Conservation (phyloP, 2,797 vertebrate genomes). For the Mionectes olivaceus region DNA sequence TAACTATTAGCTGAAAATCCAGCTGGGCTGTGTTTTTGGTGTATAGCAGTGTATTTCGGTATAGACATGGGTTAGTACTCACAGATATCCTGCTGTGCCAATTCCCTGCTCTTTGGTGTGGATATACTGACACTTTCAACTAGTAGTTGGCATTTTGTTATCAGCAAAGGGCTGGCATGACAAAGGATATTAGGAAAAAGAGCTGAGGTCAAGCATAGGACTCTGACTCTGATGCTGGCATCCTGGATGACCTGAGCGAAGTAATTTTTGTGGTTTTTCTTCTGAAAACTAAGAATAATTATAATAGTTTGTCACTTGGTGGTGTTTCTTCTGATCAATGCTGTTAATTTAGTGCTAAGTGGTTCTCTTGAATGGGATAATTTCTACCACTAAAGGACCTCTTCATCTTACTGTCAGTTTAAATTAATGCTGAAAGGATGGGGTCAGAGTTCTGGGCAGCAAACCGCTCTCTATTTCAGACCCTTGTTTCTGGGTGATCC, state of each 20-base stretch:
- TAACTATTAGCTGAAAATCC: neutral
- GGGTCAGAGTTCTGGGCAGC: neutral
- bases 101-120: neutral
- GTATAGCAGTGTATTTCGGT: neutral
- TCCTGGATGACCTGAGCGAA: neutral
- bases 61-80: neutral
- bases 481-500: conserved; percentile 89
- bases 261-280: neutral
- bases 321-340: neutral
- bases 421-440: neutral
- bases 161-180: neutral
- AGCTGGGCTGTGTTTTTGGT: neutral
- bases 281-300: neutral
- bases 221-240: neutral
- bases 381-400: neutral
- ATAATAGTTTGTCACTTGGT: neutral
- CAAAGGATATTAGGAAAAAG: neutral
- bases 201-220: neutral
- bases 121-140: neutral
- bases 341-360: neutral
- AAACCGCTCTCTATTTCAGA: conserved; percentile 74
- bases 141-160: neutral
- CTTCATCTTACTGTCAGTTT: neutral
- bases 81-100: neutral
- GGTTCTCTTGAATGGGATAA: neutral